Evolutionary conservation across 2,888 invertebrate species (phyloP).

Genomic region (Platycheirus rosarum): DNA sequence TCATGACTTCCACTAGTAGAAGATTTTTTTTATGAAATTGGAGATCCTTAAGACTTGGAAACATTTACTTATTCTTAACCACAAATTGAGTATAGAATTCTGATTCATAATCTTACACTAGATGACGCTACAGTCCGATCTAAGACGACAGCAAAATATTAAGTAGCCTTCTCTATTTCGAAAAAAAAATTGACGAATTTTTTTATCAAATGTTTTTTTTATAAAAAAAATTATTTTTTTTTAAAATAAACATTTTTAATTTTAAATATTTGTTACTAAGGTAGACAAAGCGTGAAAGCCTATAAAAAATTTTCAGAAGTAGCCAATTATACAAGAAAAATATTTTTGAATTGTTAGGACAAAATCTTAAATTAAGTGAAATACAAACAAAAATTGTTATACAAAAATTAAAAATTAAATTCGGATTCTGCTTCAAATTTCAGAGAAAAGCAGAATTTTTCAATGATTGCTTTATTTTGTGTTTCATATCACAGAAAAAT

Average conservation of each 20-base stretch:
- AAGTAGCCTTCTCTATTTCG: too few relatives aligned
- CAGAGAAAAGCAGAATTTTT: conserved; percentile 59
- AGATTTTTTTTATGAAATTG: too few relatives aligned
- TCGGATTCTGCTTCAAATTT: too few relatives aligned
- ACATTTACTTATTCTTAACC: too few relatives aligned
- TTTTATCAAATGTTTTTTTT: conserved; percentile 5
- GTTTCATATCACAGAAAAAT: conserved; percentile 77
- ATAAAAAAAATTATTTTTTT: background rate
- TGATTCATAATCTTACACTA: too few relatives aligned
- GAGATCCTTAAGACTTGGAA: too few relatives aligned
- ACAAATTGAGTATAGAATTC: too few relatives aligned
- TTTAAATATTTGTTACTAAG: conserved; percentile 38
- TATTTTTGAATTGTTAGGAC: conserved; percentile 65
- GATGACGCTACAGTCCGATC: too few relatives aligned
- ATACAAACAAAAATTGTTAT: background rate
- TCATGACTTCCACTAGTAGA: too few relatives aligned
- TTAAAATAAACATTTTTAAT: background rate
- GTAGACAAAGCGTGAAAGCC: conserved; percentile 45
- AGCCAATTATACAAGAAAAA: conserved; percentile 25
- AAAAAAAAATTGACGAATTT: too few relatives aligned
- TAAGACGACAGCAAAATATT: too few relatives aligned
- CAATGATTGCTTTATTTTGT: conserved; percentile 66
- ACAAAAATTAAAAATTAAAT: background rate
- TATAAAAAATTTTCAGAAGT: background rate
- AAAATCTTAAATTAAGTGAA: conserved; percentile 2